phyloP scores from a whole-genome alignment of 2,797 vertebrate genomes.

The Crypturellus tataupa region DNA sequence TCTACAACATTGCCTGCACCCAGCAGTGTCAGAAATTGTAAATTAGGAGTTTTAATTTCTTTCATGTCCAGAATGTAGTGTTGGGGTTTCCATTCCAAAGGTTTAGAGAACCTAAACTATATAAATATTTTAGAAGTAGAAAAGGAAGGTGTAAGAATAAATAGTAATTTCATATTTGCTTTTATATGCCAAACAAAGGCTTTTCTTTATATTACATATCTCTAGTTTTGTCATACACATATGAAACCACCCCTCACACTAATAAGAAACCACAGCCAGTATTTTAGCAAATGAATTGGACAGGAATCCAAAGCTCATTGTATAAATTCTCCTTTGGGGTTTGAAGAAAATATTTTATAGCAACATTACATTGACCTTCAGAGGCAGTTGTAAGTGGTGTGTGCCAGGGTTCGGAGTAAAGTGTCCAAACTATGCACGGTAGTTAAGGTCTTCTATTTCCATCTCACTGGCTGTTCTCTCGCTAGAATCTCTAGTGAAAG shows the following conservation, averaged over 20 bases:
- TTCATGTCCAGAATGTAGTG: constrained; percentile 9
- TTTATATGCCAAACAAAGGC: neutral
- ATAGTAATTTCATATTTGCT: neutral
- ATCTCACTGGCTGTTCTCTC: neutral
- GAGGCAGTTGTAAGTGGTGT: neutral
- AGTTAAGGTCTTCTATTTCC: neutral
- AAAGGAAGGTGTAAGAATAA: constrained; percentile 11
- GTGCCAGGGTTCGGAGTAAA: too few species aligned
- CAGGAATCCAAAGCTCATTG: neutral
- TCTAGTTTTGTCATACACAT: neutral
- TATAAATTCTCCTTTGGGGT: neutral
- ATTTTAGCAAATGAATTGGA: neutral
- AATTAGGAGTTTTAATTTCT: neutral
- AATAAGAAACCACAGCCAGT: neutral
- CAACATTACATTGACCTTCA: neutral
- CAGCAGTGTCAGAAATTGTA: constrained; percentile 36
- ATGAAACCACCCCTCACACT: neutral
- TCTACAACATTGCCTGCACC: constrained; percentile 41
- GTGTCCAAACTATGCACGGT: neutral
- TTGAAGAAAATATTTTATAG: neutral
- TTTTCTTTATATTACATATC: neutral
- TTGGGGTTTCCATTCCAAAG: neutral
- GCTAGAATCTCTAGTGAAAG: neutral
- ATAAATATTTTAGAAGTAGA: constrained; percentile 14
- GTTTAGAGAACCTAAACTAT: neutral